Percentiles rank a stretch among this genome's conserved stretches.
Evolutionary conservation across 2,113 vertebrate species (phyloP).

Genomic region (Phasianus colchicus): DNA sequence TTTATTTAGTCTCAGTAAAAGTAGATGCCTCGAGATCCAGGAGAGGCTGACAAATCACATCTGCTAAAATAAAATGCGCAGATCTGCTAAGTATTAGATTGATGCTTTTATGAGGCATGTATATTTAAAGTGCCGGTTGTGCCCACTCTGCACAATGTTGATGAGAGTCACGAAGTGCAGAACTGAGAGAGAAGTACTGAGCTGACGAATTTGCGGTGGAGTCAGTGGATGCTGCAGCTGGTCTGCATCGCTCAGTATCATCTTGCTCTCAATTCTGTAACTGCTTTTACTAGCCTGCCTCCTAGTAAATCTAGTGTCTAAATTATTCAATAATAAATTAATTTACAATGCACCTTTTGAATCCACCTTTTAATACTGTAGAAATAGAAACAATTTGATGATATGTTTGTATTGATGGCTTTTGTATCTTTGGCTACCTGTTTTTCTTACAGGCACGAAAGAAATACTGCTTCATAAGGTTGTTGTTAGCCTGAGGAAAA

Average conservation of each 20-base stretch:
- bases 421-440: constrained; percentile 30
- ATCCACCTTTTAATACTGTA: constrained; percentile 16
- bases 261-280: constrained; percentile 11
- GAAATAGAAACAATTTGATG: constrained; percentile 22
- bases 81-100: constrained; percentile 40
- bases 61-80: constrained; percentile 47
- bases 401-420: constrained; percentile 28
- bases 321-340: background rate
- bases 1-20: constrained; percentile 26
- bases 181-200: background rate
- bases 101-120: constrained; percentile 49
- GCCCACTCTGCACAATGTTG: background rate
- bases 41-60: constrained; percentile 9
- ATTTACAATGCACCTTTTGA: constrained; percentile 33
- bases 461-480: constrained; percentile 54
- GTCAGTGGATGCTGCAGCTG: background rate
- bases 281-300: constrained; percentile 29
- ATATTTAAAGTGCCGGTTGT: constrained; percentile 45
- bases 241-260: background rate
- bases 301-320: constrained; percentile 18
- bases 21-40: background rate
- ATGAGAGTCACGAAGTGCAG: accelerated
- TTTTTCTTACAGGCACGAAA: constrained; percentile 1
- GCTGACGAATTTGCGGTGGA: constrained; percentile 7
- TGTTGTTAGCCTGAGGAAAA: constrained; percentile 27